These are phyloP conservation scores for Frankliniella fusca DNA, from an alignment of 2,888 invertebrate genomes.

Conservation along the genomic window DNA sequence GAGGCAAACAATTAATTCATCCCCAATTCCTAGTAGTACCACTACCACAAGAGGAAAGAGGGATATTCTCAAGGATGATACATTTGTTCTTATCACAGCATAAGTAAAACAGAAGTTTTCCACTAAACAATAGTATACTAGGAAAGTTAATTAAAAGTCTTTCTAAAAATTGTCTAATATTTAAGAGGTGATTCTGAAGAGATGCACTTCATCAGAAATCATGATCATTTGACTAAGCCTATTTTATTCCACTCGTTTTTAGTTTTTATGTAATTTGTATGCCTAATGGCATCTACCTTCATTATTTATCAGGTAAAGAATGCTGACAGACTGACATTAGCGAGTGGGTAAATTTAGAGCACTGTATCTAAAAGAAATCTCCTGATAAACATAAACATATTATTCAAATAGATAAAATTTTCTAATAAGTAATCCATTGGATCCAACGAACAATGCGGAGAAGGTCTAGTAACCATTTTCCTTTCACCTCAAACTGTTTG, in stretches of 20 bases:
- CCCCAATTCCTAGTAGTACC: neutral
- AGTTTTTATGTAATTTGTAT: neutral
- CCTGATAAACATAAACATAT: neutral
- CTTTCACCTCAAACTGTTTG: neutral
- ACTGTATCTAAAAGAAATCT: neutral
- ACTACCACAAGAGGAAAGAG: neutral
- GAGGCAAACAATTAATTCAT: neutral
- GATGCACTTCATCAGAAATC: too few relatives aligned
- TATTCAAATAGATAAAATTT: neutral
- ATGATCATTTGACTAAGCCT: too few relatives aligned
- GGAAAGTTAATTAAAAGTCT: too few relatives aligned
- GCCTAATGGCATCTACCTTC: neutral
- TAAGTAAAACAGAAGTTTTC: neutral
- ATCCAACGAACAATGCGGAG: conserved; percentile 37
- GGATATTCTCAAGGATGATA: neutral
- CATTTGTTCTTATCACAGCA: neutral
- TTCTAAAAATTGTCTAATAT: too few relatives aligned
- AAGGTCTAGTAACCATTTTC: conserved; percentile 28
- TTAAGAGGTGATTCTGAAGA: too few relatives aligned
- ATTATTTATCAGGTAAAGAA: too few relatives aligned
- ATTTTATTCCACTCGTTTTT: neutral
- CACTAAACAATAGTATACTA: neutral
- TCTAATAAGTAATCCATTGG: conserved; percentile 10
- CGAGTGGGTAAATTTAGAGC: neutral
- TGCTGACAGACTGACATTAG: neutral